Conservation (phyloP, 2,113 vertebrate genomes). For the Progne subis region DNA sequence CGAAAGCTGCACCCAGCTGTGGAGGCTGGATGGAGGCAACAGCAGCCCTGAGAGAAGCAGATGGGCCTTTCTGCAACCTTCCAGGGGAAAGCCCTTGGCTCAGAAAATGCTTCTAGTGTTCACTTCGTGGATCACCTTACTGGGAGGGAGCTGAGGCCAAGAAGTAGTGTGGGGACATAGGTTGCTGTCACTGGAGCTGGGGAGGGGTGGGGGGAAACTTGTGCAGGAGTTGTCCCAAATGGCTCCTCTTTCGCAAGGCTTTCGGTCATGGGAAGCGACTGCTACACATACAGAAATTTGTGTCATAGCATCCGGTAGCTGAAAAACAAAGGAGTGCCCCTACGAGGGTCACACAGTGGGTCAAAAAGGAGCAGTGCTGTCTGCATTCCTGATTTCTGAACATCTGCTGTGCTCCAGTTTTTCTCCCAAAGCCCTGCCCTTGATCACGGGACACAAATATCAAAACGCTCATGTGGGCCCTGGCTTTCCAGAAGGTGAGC, state of each 20-base stretch:
- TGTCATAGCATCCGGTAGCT: not conserved
- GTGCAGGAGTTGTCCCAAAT: not conserved
- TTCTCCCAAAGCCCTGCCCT: not conserved
- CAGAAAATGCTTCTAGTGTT: not conserved
- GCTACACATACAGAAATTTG: fast-evolving
- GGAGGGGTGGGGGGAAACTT: not conserved
- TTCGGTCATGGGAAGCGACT: fast-evolving
- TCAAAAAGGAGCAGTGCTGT: not conserved
- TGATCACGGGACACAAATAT: not conserved
- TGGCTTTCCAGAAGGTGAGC: not conserved
- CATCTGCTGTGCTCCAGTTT: not conserved
- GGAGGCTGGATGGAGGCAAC: not conserved
- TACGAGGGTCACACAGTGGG: not conserved
- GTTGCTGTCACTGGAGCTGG: not conserved
- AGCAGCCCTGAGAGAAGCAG: not conserved
- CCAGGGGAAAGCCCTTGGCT: not conserved
- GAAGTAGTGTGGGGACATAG: not conserved
- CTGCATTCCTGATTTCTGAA: not conserved
- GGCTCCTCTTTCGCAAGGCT: not conserved
- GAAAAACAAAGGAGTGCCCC: not conserved
- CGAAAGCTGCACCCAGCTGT: not conserved
- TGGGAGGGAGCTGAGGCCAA: not conserved
- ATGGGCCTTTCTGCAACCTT: not conserved
- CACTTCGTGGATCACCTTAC: not conserved
- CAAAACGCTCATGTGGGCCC: not conserved